These are phyloP conservation scores for Corydoras sp. DNA, from an alignment of 2,113 vertebrate species.

Conservation along the genomic window DNA sequence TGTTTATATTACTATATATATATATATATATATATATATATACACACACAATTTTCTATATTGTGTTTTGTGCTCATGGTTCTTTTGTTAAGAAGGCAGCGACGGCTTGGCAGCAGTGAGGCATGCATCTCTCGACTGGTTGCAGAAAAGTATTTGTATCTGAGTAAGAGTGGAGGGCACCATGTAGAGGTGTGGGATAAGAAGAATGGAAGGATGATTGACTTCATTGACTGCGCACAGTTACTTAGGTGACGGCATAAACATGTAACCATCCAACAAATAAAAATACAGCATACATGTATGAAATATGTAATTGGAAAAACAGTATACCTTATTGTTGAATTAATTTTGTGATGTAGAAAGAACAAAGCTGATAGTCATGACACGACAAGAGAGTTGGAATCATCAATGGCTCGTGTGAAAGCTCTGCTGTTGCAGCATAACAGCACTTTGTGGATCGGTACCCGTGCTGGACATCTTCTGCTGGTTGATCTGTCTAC, in stretches of 20 bases:
- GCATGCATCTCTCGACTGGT: slow-evolving; percentile 80
- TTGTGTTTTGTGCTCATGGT: too few relatives aligned
- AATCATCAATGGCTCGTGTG: slow-evolving; percentile 57
- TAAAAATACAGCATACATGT: too few relatives aligned
- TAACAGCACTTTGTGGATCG: slow-evolving; percentile 81
- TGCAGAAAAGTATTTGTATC: slow-evolving; percentile 81
- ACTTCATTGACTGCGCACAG: slow-evolving; percentile 80
- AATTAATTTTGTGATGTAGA: slow-evolving; percentile 30
- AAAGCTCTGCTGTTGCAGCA: slow-evolving; percentile 86
- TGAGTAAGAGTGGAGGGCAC: slow-evolving; percentile 82
- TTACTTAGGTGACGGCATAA: slow-evolving; percentile 73
- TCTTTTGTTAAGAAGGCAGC: slow-evolving; percentile 62
- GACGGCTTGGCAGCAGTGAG: slow-evolving; percentile 62
- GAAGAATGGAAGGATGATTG: slow-evolving; percentile 78
- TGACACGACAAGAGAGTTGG: slow-evolving; percentile 26
- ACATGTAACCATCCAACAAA: background rate
- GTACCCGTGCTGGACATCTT: slow-evolving; percentile 83
- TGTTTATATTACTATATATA: slow-evolving; percentile 10
- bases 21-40: too few relatives aligned
- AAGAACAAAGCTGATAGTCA: slow-evolving; percentile 53
- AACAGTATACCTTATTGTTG: too few relatives aligned
- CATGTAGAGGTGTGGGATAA: slow-evolving; percentile 91
- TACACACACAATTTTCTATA: too few relatives aligned
- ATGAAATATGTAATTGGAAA: too few relatives aligned
- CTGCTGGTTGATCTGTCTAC: slow-evolving; percentile 83